phyloP scores from a whole-genome alignment of 2,113 vertebrate genomes.

The Pangasianodon hypophthalmus region DNA sequence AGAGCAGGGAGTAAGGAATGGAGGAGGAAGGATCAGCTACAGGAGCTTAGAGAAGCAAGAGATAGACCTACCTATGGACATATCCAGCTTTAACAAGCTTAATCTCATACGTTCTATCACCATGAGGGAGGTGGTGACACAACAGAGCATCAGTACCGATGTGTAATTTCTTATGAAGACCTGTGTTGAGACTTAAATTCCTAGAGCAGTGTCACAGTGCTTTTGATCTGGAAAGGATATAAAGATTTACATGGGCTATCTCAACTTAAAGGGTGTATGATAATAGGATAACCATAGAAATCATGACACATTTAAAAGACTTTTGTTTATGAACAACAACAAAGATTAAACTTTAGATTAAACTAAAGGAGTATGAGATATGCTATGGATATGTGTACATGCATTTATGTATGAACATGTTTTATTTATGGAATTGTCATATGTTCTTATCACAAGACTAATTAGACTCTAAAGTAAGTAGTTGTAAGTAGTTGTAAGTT shows the following conservation, averaged over 20 bases:
- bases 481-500: not conserved
- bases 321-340: not conserved
- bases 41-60: conserved; percentile 83
- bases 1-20: conserved; percentile 80
- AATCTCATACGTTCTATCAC: conserved; percentile 83
- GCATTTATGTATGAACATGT: not conserved
- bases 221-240: not conserved
- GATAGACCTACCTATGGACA: conserved; percentile 72
- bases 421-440: not conserved
- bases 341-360: not conserved
- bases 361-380: not conserved
- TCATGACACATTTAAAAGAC: not conserved
- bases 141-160: conserved; percentile 89
- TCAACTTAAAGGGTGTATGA: not conserved
- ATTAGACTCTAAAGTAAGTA: not conserved
- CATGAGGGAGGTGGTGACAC: conserved; percentile 86
- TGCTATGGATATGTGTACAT: not conserved
- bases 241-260: not conserved
- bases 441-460: not conserved
- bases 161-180: conserved; percentile 65
- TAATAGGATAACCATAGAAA: not conserved
- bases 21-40: conserved; percentile 82
- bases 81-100: conserved; percentile 80
- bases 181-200: not conserved
- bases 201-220: not conserved